Evolutionary conservation across 2,113 vertebrate genomes (phyloP), one percentile per base, ranked within the genome.

Genomic region (Clupea harengus): DNA sequence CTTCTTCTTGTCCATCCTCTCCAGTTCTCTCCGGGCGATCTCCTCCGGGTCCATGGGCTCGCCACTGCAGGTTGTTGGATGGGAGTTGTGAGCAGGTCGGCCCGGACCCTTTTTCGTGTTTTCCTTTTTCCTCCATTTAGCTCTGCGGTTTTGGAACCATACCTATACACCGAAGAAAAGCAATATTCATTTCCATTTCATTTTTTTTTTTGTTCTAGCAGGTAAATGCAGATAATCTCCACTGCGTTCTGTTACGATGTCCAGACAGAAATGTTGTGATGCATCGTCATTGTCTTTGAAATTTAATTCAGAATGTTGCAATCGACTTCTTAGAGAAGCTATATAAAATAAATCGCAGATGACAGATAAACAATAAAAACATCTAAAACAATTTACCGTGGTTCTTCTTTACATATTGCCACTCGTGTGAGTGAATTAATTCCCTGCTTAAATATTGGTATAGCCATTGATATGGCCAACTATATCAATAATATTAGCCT

Each of bases 121-220:
- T 81, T 99, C 98, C 90, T 99, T 99, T 94, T 99, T 99, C 91
- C 98, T 95, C 98, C 98, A 99, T 89, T 99, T 99, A 89, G 98
- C 98, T 90, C 98, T 96, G 88, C 98, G 98, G 89, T 99, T 99
- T 95, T 99, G 98, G 94, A 99, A 99, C 98, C 98, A 99, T 32
- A 99, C 98, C 98, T 99, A 94, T 90, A 94, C 89, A 96, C 88
- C 92, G 93, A 92, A 89, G 64, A 94, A 94, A 86, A 78, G 72
- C 72, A 87, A 94, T 88, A 93, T 93, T 91, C 91, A 89, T 52
- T 82, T 85, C 44, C 50, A 82, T 89, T 32, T 78, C 72, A 78
- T 78, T 75, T 78, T 78, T 78, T 78, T 25, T 67, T 67, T 67
- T 64, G 18, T 72, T 32, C 72, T 39, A 78, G 72, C 72, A 78